Percentiles rank a stretch among this genome's conserved stretches.
phyloP scores from a whole-genome alignment of 2,113 vertebrate species.

The Protobothrops flavoviridis region DNA sequence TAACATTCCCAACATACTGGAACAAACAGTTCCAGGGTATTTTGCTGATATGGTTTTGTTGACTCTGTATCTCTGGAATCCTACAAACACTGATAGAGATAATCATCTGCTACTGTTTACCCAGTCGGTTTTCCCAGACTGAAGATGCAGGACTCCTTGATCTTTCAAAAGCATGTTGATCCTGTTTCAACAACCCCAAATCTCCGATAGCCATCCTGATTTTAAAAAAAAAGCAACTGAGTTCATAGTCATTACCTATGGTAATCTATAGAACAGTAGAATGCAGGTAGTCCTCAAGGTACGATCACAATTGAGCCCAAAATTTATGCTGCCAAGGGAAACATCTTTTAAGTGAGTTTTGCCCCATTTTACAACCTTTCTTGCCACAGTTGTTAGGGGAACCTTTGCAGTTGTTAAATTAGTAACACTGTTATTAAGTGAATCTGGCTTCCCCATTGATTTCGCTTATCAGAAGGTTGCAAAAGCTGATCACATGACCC shows the following conservation, averaged over 20 bases:
- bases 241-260: background rate
- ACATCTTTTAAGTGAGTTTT: background rate
- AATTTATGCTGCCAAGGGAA: background rate
- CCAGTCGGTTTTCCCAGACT: background rate
- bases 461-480: background rate
- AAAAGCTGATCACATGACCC: background rate
- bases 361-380: background rate
- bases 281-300: background rate
- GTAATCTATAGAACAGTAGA: background rate
- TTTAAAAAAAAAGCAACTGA: background rate
- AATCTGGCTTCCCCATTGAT: background rate
- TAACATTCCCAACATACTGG: background rate
- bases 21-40: background rate
- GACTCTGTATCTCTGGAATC: background rate
- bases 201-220: background rate
- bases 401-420: background rate
- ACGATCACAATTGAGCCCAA: background rate
- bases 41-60: background rate
- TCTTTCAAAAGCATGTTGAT: background rate
- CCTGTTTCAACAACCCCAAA: background rate
- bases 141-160: background rate
- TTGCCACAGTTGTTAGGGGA: background rate
- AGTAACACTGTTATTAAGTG: background rate
- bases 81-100: background rate
- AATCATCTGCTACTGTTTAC: background rate